A percentile compares a stretch with the other conserved stretches of the same genome.
Conservation (phyloP, 2,888 invertebrate genomes). For the Limnephilus rhombicus region DNA sequence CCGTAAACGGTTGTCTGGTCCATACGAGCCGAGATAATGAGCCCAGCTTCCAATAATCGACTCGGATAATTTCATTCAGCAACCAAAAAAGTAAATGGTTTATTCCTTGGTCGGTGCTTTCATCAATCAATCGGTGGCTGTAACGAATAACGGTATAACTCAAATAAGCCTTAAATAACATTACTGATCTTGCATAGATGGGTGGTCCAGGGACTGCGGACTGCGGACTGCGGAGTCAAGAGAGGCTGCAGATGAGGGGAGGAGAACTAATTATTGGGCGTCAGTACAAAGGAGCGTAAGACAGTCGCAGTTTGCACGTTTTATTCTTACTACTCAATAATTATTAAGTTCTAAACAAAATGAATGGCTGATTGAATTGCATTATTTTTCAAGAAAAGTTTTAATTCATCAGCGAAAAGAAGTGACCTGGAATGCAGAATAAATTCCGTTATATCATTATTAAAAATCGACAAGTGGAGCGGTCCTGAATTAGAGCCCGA, state of each 20-base stretch:
- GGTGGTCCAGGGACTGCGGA: conserved; percentile 53
- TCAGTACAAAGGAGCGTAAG: conserved; percentile 40
- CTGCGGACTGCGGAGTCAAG: background rate
- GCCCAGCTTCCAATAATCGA: conserved; percentile 61
- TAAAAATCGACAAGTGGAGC: too few relatives aligned
- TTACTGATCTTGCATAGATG: conserved; percentile 56
- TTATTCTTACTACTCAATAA: background rate
- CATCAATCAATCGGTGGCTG: conserved; percentile 64
- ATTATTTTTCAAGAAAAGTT: background rate
- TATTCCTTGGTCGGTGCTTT: conserved; percentile 59
- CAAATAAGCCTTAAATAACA: conserved; percentile 59
- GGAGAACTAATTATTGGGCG: conserved; percentile 56
- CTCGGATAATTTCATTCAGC: conserved; percentile 60
- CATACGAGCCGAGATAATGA: conserved; percentile 55
- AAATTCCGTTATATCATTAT: too few relatives aligned
- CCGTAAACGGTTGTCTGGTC: conserved; percentile 42
- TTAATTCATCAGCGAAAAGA: too few relatives aligned
- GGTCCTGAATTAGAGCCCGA: too few relatives aligned
- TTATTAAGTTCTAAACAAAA: background rate
- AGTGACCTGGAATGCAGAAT: too few relatives aligned
- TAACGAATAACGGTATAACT: conserved; percentile 60
- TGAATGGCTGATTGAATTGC: background rate
- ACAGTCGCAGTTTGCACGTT: background rate
- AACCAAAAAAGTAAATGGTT: conserved; percentile 57
- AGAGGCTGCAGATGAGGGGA: background rate